Evolutionary conservation across 2,113 vertebrate genomes (phyloP).

Genomic region (Acrocephalus kingi): DNA sequence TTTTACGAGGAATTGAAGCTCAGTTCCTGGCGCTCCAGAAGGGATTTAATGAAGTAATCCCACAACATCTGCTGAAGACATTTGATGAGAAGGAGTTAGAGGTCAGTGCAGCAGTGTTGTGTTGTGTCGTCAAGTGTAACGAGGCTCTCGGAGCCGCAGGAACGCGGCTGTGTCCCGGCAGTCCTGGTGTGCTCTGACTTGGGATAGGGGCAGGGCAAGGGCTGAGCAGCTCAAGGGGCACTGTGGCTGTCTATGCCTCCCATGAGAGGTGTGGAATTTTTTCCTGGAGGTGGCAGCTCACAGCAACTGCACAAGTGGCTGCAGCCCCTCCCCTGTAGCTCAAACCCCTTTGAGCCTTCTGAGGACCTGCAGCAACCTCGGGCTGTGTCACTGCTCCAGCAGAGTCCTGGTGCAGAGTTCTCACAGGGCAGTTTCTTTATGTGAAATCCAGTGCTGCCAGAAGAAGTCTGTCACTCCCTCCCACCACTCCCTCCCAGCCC

Average conservation of each 20-base stretch:
- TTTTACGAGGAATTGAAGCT: conserved; percentile 96
- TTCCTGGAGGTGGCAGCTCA: neutral
- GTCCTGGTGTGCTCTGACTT: neutral
- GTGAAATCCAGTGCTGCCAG: neutral
- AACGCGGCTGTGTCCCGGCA: neutral
- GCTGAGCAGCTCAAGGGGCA: neutral
- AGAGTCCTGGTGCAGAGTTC: neutral
- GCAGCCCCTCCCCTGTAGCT: neutral
- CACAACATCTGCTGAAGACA: conserved; percentile 96
- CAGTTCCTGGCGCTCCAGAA: conserved; percentile 98
- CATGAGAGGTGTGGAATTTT: neutral
- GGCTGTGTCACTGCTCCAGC: neutral
- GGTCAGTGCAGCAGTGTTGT: conserved; percentile 74
- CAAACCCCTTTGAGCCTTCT: neutral
- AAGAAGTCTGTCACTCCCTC: neutral
- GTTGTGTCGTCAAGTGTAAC: neutral
- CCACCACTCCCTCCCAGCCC: neutral
- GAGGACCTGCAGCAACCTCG: neutral
- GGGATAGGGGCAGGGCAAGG: neutral
- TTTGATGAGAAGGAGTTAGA: conserved; percentile 99
- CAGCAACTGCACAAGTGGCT: neutral
- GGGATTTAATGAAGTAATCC: conserved; percentile 99
- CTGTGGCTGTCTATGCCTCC: neutral
- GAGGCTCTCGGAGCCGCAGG: neutral
- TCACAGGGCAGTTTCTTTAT: neutral